These are phyloP conservation scores for Galerucella nymphaeae DNA, from an alignment of 2,888 invertebrate species.

Conservation along the genomic window DNA sequence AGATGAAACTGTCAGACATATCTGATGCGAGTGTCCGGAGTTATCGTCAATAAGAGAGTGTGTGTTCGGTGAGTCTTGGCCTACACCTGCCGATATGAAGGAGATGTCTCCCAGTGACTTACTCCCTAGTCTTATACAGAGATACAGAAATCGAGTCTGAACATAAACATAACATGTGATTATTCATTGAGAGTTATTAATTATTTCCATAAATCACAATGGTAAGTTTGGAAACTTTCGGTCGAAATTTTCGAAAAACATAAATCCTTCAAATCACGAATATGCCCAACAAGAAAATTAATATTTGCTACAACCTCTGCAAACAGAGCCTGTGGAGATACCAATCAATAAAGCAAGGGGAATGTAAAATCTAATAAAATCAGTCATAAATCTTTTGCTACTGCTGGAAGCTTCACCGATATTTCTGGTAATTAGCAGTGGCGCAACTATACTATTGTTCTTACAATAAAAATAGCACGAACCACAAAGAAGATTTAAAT, in stretches of 20 bases:
- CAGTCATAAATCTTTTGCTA: conserved; percentile 29
- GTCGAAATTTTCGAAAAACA: conserved; percentile 15
- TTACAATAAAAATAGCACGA: neutral
- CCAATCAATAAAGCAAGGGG: conserved; percentile 32
- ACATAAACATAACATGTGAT: neutral
- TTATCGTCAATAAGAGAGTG: too few relatives aligned
- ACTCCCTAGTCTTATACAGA: too few relatives aligned
- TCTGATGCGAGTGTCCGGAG: too few relatives aligned
- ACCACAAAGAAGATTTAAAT: neutral
- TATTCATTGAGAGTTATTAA: neutral
- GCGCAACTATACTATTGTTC: conserved; percentile 9
- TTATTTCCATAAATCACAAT: neutral
- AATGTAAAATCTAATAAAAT: conserved; percentile 35
- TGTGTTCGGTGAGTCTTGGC: too few relatives aligned
- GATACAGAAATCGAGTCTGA: neutral
- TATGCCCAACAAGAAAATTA: conserved; percentile 32
- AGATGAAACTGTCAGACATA: too few relatives aligned
- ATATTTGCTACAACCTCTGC: conserved; percentile 28
- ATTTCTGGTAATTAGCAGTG: conserved; percentile 27
- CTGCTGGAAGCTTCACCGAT: conserved; percentile 25
- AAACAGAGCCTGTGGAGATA: conserved; percentile 19
- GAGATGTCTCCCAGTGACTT: too few relatives aligned
- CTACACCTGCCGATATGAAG: too few relatives aligned
- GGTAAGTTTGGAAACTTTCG: neutral
- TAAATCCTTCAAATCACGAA: conserved; percentile 26